These are phyloP conservation scores for Gortyna flavago DNA, from an alignment of 2,888 invertebrate species.

Conservation along the genomic window DNA sequence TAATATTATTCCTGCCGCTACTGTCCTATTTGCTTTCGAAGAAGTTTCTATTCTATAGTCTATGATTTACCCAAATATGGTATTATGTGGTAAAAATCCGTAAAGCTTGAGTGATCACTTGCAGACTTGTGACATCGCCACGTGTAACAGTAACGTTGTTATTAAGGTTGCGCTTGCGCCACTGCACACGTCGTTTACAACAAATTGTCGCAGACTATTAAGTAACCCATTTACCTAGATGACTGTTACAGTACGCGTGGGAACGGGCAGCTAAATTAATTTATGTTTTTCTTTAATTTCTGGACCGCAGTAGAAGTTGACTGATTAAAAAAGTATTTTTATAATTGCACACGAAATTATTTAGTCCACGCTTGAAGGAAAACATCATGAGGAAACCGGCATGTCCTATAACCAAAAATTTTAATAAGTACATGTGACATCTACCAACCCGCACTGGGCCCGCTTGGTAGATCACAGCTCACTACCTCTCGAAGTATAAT, in stretches of 20 bases:
- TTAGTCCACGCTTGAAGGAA: conserved; percentile 10
- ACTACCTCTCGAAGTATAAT: background rate
- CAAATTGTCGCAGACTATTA: conserved; percentile 50
- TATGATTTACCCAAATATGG: conserved; percentile 33
- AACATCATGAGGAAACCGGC: background rate
- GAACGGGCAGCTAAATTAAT: conserved; percentile 47
- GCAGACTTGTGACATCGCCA: conserved; percentile 24
- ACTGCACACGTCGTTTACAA: conserved; percentile 39
- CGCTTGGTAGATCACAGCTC: too few species aligned
- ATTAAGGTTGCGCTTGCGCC: conserved; percentile 43
- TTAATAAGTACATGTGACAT: too few species aligned
- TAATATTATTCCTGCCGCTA: conserved; percentile 20
- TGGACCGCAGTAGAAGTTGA: conserved; percentile 43
- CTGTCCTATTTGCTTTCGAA: conserved; percentile 35
- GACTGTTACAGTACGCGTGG: conserved; percentile 53
- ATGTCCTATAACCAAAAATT: background rate
- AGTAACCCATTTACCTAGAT: conserved; percentile 61
- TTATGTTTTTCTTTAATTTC: conserved; percentile 54
- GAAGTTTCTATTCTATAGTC: conserved; percentile 35
- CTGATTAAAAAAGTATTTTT: conserved; percentile 48
- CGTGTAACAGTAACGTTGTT: conserved; percentile 30
- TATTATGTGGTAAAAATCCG: conserved; percentile 13
- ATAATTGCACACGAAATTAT: conserved; percentile 51
- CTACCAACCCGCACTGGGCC: too few species aligned
- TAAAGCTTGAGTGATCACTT: conserved; percentile 29